Evolutionary conservation across 2,888 invertebrate species (phyloP).

Genomic region (Sphinx pinastri): DNA sequence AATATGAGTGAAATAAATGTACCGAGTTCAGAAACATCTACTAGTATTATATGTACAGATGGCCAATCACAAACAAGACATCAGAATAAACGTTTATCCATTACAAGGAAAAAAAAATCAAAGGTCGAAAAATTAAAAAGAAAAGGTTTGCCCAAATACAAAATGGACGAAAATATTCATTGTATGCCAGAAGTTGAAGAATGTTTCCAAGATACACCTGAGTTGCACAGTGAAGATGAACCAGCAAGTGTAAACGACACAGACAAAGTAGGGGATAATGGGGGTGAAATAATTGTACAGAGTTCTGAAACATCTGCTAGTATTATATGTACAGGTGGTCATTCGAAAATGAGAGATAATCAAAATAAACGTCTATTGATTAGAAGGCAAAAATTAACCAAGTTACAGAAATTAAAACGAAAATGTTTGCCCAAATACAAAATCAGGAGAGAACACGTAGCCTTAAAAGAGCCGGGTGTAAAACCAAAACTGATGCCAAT

Average conservation of each 20-base stretch:
- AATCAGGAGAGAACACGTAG: constrained; percentile 47
- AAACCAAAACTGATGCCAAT: constrained; percentile 41
- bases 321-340: not conserved
- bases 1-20: not conserved
- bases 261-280: not conserved
- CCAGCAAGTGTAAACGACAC: not conserved
- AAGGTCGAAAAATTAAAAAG: not conserved
- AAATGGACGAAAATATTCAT: not conserved
- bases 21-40: not conserved
- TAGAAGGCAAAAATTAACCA: constrained; percentile 54
- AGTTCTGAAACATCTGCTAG: not conserved
- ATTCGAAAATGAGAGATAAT: not conserved
- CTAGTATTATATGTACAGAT: not conserved
- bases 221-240: not conserved
- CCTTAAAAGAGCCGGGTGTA: constrained; percentile 38
- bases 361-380: too few relatives aligned
- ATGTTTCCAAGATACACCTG: not conserved
- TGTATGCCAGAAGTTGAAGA: not conserved
- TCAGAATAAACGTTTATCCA: not conserved
- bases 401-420: constrained; percentile 59
- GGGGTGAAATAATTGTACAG: not conserved
- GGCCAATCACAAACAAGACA: not conserved
- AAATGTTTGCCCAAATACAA: constrained; percentile 62
- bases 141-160: constrained; percentile 20
- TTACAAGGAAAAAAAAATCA: constrained; percentile 8